phyloP scores from a whole-genome alignment of 2,888 invertebrate species.

The Rhodophaea formosa region DNA sequence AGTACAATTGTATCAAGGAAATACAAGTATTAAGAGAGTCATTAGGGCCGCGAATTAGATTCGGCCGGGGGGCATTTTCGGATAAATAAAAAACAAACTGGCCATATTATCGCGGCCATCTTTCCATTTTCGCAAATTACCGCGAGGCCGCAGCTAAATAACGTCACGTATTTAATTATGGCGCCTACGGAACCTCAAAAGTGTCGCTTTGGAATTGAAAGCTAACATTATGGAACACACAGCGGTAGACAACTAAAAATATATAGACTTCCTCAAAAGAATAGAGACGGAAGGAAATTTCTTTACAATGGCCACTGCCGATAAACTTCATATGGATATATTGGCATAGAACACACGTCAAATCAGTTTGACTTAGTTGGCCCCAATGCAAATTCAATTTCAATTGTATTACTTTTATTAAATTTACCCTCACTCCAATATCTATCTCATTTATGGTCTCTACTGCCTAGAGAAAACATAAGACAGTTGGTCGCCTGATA shows the following conservation, averaged over 20 bases:
- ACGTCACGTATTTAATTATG: constrained; percentile 77
- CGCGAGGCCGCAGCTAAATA: constrained; percentile 59
- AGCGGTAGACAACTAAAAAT: constrained; percentile 16
- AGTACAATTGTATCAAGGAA: constrained; percentile 13
- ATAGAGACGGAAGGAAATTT: no score
- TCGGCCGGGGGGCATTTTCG: constrained; percentile 17
- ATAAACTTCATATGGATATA: no score
- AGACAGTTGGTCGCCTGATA: no score
- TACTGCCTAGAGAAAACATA: no score
- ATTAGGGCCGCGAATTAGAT: constrained; percentile 29
- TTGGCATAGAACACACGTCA: no score
- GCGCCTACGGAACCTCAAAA: constrained; percentile 58
- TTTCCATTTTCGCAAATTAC: constrained; percentile 64
- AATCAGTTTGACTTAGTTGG: no score
- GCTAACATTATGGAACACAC: constrained; percentile 51
- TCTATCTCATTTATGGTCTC: no score
- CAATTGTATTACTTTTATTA: no score
- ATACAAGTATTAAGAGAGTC: constrained; percentile 22
- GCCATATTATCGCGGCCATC: constrained; percentile 56
- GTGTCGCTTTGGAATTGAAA: constrained; percentile 64
- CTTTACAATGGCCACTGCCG: no score
- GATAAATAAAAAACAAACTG: constrained; percentile 42
- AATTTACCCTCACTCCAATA: no score
- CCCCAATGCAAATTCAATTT: no score
- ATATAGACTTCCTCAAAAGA: neutral